Base-by-base conservation (phyloP, 2,113 vertebrate genomes). In the Strix aluco region DNA sequence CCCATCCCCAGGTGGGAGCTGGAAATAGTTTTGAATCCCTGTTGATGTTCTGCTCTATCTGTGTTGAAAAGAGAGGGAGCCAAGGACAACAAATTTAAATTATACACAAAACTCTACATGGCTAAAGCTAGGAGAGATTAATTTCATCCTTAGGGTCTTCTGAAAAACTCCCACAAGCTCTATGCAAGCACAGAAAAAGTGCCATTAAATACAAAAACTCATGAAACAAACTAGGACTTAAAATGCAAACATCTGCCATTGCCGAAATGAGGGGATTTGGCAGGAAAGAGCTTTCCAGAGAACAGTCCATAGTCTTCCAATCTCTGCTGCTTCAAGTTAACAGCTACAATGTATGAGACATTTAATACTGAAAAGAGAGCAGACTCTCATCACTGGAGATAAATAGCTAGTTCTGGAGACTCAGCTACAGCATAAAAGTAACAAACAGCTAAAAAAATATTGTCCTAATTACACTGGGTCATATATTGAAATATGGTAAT, bases 401-500 rank as follows among this genome's bases (percentile, higher is more conserved):
- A 73, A 94, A 92, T 81, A 72, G 34, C 52, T 62, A 11, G 0
- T 69, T 81, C 62, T 80, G 40, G 46, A 96, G 66, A 38, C 46
- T 88, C 85, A 81, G 63, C 46, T 57, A 54, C n/a, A 69, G 34
- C 81, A 91, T 73, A 66, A 91, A 96, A 97, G 69, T 89, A 89
- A 91, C 81, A 96, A 51, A 52, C 40, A 77, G 26, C n/a, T 90
- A 27, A 94, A 81, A 79, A 72, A 77, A 34, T 82, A 90, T 83
- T 66, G 40, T 54, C 81, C 83, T 92, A 91, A 94, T 96, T 97
- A 89, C 46, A 59, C 11, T 34, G 54, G 91, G 81, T 92, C 83
- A 65, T 94, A 85, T 91, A 87, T 63, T 27, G 66, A 91, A 94
- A 82, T 82, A 93, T 17, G 58, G 36, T 94, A 92, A 94, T 94